A percentile compares a stretch with the other conserved stretches of the same genome.
These are phyloP conservation scores for Drosophila teissieri DNA, from an alignment of 1,140 invertebrate species.

Conservation along the genomic window DNA sequence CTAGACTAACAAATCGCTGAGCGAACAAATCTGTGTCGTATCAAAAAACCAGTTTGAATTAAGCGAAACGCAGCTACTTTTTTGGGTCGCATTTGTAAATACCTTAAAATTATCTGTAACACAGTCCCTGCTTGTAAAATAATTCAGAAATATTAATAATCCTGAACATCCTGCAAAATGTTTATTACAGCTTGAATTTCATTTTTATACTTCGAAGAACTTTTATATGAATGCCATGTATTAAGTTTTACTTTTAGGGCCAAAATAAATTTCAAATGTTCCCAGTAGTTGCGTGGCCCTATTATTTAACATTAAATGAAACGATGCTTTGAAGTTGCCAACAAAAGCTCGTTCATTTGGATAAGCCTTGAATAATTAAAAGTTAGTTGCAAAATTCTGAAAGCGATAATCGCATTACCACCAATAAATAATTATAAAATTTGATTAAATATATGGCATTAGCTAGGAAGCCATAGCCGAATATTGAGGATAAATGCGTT, in stretches of 20 bases:
- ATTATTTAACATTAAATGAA: neutral
- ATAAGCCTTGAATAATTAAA: constrained; percentile 31
- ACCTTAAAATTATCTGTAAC: neutral
- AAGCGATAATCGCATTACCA: constrained; percentile 40
- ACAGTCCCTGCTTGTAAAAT: too few species aligned
- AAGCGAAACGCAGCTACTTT: neutral
- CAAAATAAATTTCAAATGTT: neutral
- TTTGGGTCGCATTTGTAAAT: neutral
- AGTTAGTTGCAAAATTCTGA: constrained; percentile 13
- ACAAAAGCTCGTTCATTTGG: constrained; percentile 8
- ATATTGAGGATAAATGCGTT: constrained; percentile 1
- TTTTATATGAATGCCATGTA: too few species aligned
- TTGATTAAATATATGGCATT: constrained; percentile 30
- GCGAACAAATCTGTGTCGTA: constrained; percentile 11
- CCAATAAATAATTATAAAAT: constrained; percentile 35
- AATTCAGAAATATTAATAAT: too few species aligned
- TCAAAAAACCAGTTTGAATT: constrained; percentile 37
- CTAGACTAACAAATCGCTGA: constrained; percentile 2
- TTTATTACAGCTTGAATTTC: too few species aligned
- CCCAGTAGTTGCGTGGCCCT: too few species aligned
- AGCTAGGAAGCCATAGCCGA: constrained; percentile 22
- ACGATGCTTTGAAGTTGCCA: neutral
- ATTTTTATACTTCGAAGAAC: too few species aligned
- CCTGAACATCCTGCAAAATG: too few species aligned
- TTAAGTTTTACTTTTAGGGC: too few species aligned